Conservation (phyloP, 2,888 invertebrate genomes). For the Aromia moschata region DNA sequence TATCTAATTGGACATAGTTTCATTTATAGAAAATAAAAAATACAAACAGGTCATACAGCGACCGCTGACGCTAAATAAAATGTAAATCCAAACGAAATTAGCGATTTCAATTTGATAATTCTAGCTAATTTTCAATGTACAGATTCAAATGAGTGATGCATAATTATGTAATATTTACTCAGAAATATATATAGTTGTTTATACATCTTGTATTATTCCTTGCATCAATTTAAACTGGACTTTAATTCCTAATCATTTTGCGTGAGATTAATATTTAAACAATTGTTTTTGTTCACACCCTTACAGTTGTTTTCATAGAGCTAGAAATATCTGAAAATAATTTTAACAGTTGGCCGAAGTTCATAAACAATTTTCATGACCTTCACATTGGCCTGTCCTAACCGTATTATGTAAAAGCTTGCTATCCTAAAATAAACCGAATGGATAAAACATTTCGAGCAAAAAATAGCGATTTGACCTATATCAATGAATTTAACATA, state of each 20-base stretch:
- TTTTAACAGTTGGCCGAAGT: constrained; percentile 19
- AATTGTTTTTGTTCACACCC: too few relatives aligned
- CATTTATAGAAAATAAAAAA: too few relatives aligned
- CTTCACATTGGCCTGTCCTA: constrained; percentile 16
- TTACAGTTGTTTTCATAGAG: neutral
- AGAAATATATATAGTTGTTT: too few relatives aligned
- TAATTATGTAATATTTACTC: neutral
- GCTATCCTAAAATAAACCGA: neutral
- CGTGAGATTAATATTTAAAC: too few relatives aligned
- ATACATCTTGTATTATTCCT: too few relatives aligned
- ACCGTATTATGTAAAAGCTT: constrained; percentile 6
- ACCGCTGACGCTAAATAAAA: too few relatives aligned
- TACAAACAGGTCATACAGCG: too few relatives aligned
- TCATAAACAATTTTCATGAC: constrained; percentile 14
- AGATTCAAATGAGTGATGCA: neutral
- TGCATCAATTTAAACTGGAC: too few relatives aligned
- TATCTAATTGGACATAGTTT: too few relatives aligned
- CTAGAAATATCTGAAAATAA: constrained; percentile 13
- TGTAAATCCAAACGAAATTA: neutral
- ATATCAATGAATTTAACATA: neutral
- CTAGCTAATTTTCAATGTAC: neutral
- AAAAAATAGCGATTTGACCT: neutral
- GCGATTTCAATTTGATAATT: neutral
- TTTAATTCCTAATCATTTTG: too few relatives aligned
- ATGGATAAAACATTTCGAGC: neutral